Evolutionary conservation across 2,113 vertebrate species (phyloP), one percentile per base, ranked within the genome.

Genomic region (Pseudonaja textilis): DNA sequence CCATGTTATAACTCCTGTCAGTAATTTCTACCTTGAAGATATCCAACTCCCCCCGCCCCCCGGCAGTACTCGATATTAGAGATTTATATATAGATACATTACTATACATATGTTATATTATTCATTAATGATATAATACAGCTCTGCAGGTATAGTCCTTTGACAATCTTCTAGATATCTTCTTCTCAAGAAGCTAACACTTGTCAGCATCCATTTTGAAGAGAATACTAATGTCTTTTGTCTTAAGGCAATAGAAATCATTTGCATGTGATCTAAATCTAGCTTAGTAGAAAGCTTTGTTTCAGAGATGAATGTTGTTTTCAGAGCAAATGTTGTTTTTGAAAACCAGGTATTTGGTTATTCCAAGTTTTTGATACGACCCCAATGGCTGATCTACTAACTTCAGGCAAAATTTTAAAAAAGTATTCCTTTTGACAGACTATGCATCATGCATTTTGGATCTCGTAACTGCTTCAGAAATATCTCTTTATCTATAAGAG

Each of bases 151-250:
- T 42, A 18, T 16, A 45, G 45, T 8, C 10, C 34, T 22, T 14
- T 25, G 87, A 69, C 34, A 52, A n/a, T 22, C 4, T 42, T 26
- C 85, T 22, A 26, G 5, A 12, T n/a, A 29, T 29, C 89, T 20
- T 87, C 54, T 55, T 34, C 23, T 45, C 50, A 85, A 52, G 52
- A 26, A 39, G 6, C 23, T 47, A 39, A 29, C 20, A 29, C 55
- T 0, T 4, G 86, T 54, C 34, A 25, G 1, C 0, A 0, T 50
- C 50, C 22, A 16, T 74, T 0, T n/a, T 16, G 1, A 4, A 12
- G 14, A 42, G 25, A 34, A 20, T 0, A 0, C 8, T 0, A 29
- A n/a, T 1, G 2, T 0, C 34, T 81, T 14, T 18, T 4, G 29
- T 64, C 2, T 1, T 1, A 47, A 25, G 69, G 81, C 89, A 87